Percentiles rank a stretch among this genome's conserved stretches.
Evolutionary conservation across 2,888 invertebrate genomes (phyloP).

Genomic region (Theretra japonica): DNA sequence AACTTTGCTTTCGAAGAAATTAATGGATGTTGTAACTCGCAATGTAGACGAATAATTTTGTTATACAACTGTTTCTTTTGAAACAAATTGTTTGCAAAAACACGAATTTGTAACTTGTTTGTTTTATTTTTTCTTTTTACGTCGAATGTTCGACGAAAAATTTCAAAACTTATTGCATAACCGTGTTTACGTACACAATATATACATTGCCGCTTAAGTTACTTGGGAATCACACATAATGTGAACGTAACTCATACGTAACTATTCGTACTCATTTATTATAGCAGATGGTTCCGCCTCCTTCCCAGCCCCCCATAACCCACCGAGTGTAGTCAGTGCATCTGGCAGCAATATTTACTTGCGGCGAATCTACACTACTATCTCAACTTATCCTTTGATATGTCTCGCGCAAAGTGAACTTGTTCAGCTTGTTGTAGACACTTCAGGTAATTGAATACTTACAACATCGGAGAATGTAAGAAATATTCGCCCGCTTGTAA

Average conservation of each 20-base stretch:
- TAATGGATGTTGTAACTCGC: background rate
- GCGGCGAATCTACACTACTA: conserved; percentile 40
- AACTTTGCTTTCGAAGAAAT: background rate
- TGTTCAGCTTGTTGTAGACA: conserved; percentile 41
- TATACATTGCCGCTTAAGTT: background rate
- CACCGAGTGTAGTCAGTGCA: conserved; percentile 51
- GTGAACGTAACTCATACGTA: background rate
- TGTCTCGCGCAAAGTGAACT: conserved; percentile 37
- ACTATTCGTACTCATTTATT: background rate
- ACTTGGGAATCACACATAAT: background rate
- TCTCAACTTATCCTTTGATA: conserved; percentile 46
- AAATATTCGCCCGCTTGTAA: conserved; percentile 29
- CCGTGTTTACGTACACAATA: background rate
- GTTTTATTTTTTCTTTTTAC: background rate
- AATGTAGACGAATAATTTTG: background rate
- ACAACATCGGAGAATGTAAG: conserved; percentile 17
- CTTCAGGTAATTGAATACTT: conserved; percentile 40
- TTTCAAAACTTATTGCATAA: conserved; percentile 1
- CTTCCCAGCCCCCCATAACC: conserved; percentile 41
- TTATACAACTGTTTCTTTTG: background rate
- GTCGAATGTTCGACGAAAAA: background rate
- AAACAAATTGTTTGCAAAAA: background rate
- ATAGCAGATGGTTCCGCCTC: conserved; percentile 29
- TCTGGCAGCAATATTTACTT: conserved; percentile 56
- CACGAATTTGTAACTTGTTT: background rate